These are phyloP conservation scores for Oryzias dopingdopingensis DNA, from an alignment of 2,797 vertebrate species.

Conservation along the genomic window DNA sequence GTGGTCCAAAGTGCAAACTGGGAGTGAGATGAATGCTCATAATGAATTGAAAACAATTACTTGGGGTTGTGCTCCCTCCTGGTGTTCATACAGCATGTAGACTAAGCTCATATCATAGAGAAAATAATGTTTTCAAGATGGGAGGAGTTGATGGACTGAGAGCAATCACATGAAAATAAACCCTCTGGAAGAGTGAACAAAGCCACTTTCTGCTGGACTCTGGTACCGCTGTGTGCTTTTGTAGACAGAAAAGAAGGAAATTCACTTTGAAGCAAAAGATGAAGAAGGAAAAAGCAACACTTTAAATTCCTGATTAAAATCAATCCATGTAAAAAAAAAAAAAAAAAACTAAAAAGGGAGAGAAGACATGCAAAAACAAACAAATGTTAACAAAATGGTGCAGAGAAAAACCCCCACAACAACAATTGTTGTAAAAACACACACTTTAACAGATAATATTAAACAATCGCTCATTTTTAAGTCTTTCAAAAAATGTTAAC, in stretches of 20 bases:
- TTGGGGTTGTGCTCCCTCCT: conserved; percentile 17
- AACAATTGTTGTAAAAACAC: no score
- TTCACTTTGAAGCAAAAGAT: conserved; percentile 3
- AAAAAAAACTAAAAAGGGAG: background rate
- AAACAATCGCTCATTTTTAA: no score
- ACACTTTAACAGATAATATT: no score
- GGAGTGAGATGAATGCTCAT: conserved; percentile 31
- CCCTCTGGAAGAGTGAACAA: conserved; percentile 26
- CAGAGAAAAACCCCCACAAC: background rate
- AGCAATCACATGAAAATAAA: conserved; percentile 48
- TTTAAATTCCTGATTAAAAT: background rate
- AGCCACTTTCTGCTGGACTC: conserved; percentile 9
- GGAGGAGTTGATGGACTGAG: conserved; percentile 24
- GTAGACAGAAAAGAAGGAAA: conserved; percentile 11
- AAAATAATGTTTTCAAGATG: conserved; percentile 38
- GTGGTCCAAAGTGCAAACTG: conserved; percentile 39
- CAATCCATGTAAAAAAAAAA: background rate
- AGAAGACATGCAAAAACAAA: background rate
- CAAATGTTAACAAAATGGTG: background rate
- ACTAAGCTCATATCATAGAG: conserved; percentile 20
- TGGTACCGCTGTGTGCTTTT: conserved; percentile 5
- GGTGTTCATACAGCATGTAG: conserved; percentile 11
- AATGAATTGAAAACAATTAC: conserved; percentile 56
- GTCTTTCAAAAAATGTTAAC: no score
- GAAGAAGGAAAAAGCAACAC: conserved; percentile 1